phyloP scores from a whole-genome alignment of 2,888 invertebrate species.

The Anthophora plumipes region DNA sequence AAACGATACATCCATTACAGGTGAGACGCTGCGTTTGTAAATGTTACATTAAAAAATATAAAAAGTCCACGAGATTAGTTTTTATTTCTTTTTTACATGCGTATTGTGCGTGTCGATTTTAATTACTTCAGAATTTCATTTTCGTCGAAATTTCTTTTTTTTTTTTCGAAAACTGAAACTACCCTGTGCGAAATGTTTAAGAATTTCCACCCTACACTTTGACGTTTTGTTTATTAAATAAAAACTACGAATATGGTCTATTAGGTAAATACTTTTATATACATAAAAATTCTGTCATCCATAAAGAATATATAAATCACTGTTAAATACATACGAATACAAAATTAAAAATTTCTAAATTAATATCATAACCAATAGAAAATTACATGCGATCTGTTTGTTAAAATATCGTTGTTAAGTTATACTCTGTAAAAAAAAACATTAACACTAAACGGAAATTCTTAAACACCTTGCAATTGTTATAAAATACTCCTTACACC shows the following conservation, averaged over 20 bases:
- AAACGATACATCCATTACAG: conserved; percentile 13
- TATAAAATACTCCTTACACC: conserved; percentile 26
- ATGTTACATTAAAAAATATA: conserved; percentile 18
- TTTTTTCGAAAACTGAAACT: background rate
- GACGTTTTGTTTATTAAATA: background rate
- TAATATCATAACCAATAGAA: background rate
- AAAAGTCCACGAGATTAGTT: conserved; percentile 27
- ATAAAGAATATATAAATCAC: background rate
- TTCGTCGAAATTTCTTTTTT: background rate
- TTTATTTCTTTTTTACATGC: conserved; percentile 8
- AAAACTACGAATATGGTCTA: too few species aligned
- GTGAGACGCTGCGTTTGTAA: conserved; percentile 21
- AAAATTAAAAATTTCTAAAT: background rate
- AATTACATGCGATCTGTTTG: background rate
- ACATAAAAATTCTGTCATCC: conserved; percentile 2
- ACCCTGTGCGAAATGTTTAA: conserved; percentile 38
- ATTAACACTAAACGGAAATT: conserved; percentile 35
- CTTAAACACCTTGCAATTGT: conserved; percentile 33
- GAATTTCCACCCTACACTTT: conserved; percentile 34
- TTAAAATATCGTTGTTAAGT: conserved; percentile 2
- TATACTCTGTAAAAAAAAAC: background rate
- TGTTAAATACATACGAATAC: background rate
- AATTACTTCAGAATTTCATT: too few species aligned
- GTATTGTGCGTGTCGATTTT: conserved; percentile 48
- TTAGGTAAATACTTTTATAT: conserved; percentile 2